These are phyloP conservation scores for Macaria liturata DNA, from an alignment of 2,888 invertebrate species.

Conservation along the genomic window DNA sequence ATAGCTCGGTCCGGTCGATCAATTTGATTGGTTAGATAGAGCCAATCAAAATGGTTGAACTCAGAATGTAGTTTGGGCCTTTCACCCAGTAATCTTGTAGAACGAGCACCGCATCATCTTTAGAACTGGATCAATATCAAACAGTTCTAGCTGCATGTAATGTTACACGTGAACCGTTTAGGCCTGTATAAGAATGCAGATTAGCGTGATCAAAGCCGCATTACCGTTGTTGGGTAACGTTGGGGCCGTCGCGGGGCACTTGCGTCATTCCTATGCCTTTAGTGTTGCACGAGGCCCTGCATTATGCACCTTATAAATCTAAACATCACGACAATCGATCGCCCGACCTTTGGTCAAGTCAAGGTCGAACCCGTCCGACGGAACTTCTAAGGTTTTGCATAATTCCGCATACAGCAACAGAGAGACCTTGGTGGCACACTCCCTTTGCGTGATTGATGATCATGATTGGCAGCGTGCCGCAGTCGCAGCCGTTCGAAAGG, in stretches of 20 bases:
- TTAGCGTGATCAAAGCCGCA: slow-evolving; percentile 66
- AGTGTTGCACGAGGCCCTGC: slow-evolving; percentile 39
- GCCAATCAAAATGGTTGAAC: slow-evolving; percentile 24
- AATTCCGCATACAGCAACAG: slow-evolving; percentile 17
- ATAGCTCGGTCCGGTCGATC: slow-evolving; percentile 30
- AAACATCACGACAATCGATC: slow-evolving; percentile 42
- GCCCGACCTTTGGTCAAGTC: slow-evolving; percentile 43
- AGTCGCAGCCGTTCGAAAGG: slow-evolving; percentile 31
- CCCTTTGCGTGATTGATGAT: slow-evolving; percentile 27
- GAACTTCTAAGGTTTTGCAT: slow-evolving; percentile 31
- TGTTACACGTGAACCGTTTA: slow-evolving; percentile 1
- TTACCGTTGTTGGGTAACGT: slow-evolving; percentile 63
- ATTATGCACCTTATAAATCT: slow-evolving; percentile 50
- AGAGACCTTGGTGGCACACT: slow-evolving; percentile 19
- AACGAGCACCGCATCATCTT: slow-evolving; percentile 2
- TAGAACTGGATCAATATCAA: no score
- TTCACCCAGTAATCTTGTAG: slow-evolving; percentile 8
- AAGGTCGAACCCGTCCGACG: slow-evolving; percentile 32
- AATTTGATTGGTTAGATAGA: slow-evolving; percentile 32
- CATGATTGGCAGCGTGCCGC: slow-evolving; percentile 14
- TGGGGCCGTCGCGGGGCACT: slow-evolving; percentile 47
- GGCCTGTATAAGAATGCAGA: slow-evolving; percentile 52
- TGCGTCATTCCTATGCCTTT: slow-evolving; percentile 39
- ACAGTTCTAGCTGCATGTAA: background rate
- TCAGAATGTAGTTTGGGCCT: slow-evolving; percentile 6